phyloP scores from a whole-genome alignment of 2,797 vertebrate genomes.

The Halcyon badia region DNA sequence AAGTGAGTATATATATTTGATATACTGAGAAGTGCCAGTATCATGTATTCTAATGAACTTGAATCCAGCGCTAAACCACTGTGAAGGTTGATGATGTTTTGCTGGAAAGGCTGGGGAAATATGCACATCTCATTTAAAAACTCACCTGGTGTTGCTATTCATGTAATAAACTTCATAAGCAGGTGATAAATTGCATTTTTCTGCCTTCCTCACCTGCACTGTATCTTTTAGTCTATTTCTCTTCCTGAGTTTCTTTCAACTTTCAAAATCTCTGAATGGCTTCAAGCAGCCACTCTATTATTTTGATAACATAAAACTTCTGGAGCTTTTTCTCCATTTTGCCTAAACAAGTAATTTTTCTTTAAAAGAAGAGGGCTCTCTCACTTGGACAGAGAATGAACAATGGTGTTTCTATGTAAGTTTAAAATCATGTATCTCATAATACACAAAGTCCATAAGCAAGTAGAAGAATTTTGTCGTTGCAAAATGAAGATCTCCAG shows the following conservation, averaged over 20 bases:
- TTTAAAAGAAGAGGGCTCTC: background rate
- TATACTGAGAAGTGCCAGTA: background rate
- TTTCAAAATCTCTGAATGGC: background rate
- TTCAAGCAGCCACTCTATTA: background rate
- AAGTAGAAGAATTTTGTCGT: background rate
- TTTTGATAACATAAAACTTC: background rate
- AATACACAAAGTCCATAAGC: background rate
- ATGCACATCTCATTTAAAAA: background rate
- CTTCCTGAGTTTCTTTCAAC: background rate
- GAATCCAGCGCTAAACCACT: background rate
- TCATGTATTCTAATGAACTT: background rate
- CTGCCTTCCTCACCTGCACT: background rate
- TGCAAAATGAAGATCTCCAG: background rate
- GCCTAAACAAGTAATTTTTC: background rate
- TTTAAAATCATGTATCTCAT: background rate
- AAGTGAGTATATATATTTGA: background rate
- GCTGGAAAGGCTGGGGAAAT: background rate
- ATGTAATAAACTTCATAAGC: background rate
- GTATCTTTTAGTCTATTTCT: background rate
- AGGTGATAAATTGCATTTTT: conserved; percentile 8
- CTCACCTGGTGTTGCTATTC: background rate
- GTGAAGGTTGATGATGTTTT: background rate
- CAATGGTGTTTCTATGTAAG: background rate
- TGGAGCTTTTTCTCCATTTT: background rate
- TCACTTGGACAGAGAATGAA: background rate